phyloP scores from a whole-genome alignment of 1,140 invertebrate species.

The Pseudomyrmex concolor region DNA sequence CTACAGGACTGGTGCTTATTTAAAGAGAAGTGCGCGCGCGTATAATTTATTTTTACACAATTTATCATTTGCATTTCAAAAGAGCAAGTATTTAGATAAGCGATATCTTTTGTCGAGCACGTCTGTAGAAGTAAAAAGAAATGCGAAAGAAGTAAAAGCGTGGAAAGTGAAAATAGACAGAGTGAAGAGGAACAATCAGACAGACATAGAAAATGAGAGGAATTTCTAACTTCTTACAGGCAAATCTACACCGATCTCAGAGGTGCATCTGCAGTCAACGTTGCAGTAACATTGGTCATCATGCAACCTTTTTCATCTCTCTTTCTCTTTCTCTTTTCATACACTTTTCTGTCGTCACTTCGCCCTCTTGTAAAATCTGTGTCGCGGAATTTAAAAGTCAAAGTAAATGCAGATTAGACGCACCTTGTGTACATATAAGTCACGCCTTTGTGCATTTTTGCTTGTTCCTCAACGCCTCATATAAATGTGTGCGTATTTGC shows the following conservation, averaged over 20 bases:
- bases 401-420: conserved; percentile 77
- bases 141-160: conserved; percentile 1
- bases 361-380: conserved; percentile 37
- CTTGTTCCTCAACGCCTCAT: conserved; percentile 9
- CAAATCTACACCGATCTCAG: conserved; percentile 35
- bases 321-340: not conserved
- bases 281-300: conserved; percentile 33
- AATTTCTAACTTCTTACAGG: conserved; percentile 30
- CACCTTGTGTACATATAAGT: conserved; percentile 37
- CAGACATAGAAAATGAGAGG: conserved; percentile 41
- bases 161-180: no score
- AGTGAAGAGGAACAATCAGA: not conserved
- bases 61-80: conserved; percentile 51
- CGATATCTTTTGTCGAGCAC: conserved; percentile 21
- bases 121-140: conserved; percentile 11
- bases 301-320: not conserved
- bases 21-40: conserved; percentile 2
- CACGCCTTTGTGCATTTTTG: conserved; percentile 38
- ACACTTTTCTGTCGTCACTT: not conserved
- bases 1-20: no score
- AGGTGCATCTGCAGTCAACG: conserved; percentile 26
- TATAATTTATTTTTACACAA: conserved; percentile 56
- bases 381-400: conserved; percentile 79
- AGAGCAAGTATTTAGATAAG: conserved; percentile 50
- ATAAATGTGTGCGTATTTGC: not conserved